Conservation (phyloP, 1,140 invertebrate genomes). For the Drosophila orosa region DNA sequence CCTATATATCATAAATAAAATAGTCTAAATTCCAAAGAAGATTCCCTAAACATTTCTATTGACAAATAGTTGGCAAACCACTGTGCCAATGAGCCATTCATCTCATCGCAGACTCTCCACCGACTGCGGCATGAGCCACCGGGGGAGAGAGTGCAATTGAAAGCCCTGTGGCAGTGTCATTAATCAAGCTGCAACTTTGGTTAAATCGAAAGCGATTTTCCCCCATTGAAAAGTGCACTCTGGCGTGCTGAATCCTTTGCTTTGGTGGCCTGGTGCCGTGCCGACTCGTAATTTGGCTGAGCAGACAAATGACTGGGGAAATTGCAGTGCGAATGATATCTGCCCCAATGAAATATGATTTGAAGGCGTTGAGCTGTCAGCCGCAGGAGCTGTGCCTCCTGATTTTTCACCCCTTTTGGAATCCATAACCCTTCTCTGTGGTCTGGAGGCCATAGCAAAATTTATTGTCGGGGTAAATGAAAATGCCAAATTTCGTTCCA, state of each 20-base stretch:
- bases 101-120: constrained; percentile 40
- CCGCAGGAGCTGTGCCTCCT: constrained; percentile 19
- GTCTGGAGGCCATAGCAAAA: constrained; percentile 15
- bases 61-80: constrained; percentile 11
- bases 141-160: constrained; percentile 47
- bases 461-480: constrained; percentile 51
- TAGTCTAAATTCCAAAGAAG: not conserved
- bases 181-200: constrained; percentile 63
- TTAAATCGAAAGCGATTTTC: constrained; percentile 39
- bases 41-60: constrained; percentile 6
- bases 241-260: constrained; percentile 10
- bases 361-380: constrained; percentile 52
- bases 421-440: constrained; percentile 10
- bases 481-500: constrained; percentile 62
- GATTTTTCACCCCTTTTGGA: constrained; percentile 4
- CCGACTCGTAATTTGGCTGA: constrained; percentile 47
- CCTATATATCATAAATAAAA: not conserved
- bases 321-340: constrained; percentile 43
- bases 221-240: constrained; percentile 16
- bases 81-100: constrained; percentile 38
- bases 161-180: constrained; percentile 52
- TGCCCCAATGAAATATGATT: constrained; percentile 53
- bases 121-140: not conserved
- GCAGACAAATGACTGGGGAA: constrained; percentile 58
- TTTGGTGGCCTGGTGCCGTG: constrained; percentile 7